Percentiles rank a stretch among this genome's conserved stretches.
Evolutionary conservation across 2,797 vertebrate genomes (phyloP).

Genomic region (Gallirallus australis): DNA sequence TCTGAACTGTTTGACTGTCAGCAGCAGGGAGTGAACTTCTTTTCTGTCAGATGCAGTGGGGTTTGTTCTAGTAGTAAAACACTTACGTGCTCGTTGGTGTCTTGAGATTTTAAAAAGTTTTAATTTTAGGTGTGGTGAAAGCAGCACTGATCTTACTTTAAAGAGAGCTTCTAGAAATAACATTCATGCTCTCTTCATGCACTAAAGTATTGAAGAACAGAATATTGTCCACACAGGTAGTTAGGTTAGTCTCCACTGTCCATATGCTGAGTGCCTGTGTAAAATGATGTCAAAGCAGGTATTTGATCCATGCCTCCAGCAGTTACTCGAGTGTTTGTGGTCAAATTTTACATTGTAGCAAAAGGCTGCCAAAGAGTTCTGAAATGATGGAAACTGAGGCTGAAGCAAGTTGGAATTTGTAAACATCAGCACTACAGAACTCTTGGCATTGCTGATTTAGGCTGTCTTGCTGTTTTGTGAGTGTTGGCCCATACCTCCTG

Average conservation of each 20-base stretch:
- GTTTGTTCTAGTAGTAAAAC: neutral
- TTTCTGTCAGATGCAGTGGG: neutral
- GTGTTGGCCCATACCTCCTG: fast-evolving
- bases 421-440: neutral
- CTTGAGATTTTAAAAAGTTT: neutral
- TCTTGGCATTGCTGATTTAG: neutral
- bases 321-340: neutral
- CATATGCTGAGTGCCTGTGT: neutral
- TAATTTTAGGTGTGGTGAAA: neutral
- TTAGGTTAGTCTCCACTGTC: neutral
- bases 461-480: neutral
- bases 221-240: neutral
- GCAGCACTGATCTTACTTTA: neutral
- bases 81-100: neutral
- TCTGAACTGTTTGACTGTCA: neutral
- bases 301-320: neutral
- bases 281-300: neutral
- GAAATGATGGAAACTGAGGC: neutral
- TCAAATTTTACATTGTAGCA: neutral
- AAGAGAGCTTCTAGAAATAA: neutral
- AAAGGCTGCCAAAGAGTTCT: neutral
- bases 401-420: neutral
- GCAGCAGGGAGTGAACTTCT: neutral
- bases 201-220: neutral
- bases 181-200: neutral